Percentiles rank a stretch among this genome's conserved stretches.
Evolutionary conservation across 2,797 vertebrate species (phyloP).

Genomic region (Myotis daubentonii): DNA sequence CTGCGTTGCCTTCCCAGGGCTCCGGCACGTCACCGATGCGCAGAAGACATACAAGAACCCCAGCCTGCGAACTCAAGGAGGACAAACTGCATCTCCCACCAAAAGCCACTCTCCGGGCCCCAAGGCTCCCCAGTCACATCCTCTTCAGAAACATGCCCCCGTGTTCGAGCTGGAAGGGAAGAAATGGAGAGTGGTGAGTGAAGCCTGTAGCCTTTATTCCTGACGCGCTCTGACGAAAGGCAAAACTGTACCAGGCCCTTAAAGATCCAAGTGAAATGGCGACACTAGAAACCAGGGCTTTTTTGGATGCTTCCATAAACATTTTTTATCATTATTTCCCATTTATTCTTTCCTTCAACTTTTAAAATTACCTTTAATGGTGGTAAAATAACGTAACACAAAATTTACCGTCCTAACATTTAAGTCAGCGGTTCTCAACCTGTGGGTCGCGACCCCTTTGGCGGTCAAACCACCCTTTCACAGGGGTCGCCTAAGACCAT

Average conservation of each 20-base stretch:
- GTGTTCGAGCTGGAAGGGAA: conserved; percentile 96
- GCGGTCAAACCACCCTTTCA: too few relatives aligned
- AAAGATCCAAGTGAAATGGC: not conserved
- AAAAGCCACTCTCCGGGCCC: conserved; percentile 85
- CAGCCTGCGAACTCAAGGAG: conserved; percentile 88
- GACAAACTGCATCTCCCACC: conserved; percentile 81
- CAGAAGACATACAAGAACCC: conserved; percentile 97
- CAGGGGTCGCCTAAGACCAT: too few relatives aligned
- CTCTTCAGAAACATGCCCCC: conserved; percentile 87
- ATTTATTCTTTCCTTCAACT: not conserved
- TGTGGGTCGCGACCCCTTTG: rapidly evolving
- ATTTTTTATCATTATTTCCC: not conserved
- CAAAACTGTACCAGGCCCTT: not conserved
- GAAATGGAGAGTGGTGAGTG: conserved; percentile 98
- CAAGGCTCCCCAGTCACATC: conserved; percentile 77
- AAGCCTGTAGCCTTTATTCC: not conserved
- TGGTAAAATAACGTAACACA: not conserved
- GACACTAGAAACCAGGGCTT: not conserved
- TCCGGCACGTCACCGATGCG: conserved; percentile 94
- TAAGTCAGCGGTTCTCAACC: not conserved
- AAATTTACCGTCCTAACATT: not conserved
- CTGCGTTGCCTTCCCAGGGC: conserved; percentile 84
- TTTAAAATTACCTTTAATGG: not conserved
- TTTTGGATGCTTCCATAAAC: not conserved
- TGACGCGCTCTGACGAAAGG: rapidly evolving